Evolutionary conservation across 2,888 invertebrate genomes (phyloP).

Genomic region (Sepioteuthis lessoniana): DNA sequence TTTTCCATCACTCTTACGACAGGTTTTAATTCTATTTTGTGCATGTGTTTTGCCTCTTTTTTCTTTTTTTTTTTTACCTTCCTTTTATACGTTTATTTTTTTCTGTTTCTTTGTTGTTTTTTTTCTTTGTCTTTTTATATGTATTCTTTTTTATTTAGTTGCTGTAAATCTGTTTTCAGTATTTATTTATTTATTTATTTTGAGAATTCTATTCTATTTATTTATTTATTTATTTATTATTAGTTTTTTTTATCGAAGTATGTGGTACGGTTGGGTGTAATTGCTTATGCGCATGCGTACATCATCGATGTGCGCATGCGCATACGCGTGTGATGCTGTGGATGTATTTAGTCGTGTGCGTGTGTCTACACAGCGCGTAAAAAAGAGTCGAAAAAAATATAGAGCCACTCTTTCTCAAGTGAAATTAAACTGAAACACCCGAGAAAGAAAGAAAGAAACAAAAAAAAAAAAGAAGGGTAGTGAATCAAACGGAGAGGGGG

Average conservation of each 20-base stretch:
- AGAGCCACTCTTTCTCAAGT: constrained; percentile 13
- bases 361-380: neutral
- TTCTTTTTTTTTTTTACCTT: neutral
- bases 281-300: neutral
- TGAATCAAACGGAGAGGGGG: neutral
- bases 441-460: no score
- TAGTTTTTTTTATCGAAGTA: neutral
- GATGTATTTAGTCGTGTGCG: neutral
- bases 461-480: neutral
- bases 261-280: neutral
- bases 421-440: constrained; percentile 33
- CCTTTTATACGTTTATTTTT: neutral
- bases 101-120: no score
- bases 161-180: no score
- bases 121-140: no score
- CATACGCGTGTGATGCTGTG: neutral
- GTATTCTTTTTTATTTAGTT: no score
- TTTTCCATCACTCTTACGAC: neutral
- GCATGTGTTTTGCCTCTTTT: neutral
- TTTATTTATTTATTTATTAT: no score
- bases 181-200: neutral
- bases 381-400: neutral
- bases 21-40: neutral
- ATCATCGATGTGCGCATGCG: neutral
- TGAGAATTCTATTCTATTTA: neutral